Base-by-base conservation (phyloP, 2,888 invertebrate species). In the Incurvaria masculella region DNA sequence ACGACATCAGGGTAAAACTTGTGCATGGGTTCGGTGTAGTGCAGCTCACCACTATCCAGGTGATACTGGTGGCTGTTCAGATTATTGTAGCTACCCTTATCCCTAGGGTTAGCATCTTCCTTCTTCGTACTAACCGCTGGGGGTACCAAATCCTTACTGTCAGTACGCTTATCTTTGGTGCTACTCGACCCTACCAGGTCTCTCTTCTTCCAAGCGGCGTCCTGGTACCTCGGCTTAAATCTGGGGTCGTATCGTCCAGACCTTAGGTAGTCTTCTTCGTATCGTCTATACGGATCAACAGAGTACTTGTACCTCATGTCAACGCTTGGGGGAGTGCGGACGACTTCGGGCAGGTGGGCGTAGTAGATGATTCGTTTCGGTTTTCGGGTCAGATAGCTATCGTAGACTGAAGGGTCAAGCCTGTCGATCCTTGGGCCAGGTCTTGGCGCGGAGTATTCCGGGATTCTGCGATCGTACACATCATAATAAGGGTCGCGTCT, bases 311-410 rank as follows among this genome's bases (percentile, higher is more conserved):
- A 81, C 45, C 81, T 66, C 33, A 80, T 61, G 60, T 81, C 82
- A 10, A 81, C 81, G 56, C 75, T 80, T 8, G 83, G 80, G 18
- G 83, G 83, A 19, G 82, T 80, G 46, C 86, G 70, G 1, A 85
- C 82, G 3, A 86, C 82, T 64, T 87, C 87, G 10, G 87, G 87
- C 21, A 87, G 65, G 60, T 85, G 85, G 1, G 87, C 86, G 55
- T 87, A 87, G 59, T 87, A 87, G 49, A 87, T 85, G 47, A 87
- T 84, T 49, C 87, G 76, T 57, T 81, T 81, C 6, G 81, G 81
- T 58, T 80, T 81, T 46, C 75, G 64, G 2, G 74, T 68, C 8
- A 73, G 60, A 49, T 61, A 63, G 55, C 70, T 73, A 52, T 78
- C 74, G 47, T 72, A 70, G 2, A 58, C 56, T 4, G 18, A 4